phyloP scores from a whole-genome alignment of 2,797 vertebrate genomes.

The Halcyon badia region DNA sequence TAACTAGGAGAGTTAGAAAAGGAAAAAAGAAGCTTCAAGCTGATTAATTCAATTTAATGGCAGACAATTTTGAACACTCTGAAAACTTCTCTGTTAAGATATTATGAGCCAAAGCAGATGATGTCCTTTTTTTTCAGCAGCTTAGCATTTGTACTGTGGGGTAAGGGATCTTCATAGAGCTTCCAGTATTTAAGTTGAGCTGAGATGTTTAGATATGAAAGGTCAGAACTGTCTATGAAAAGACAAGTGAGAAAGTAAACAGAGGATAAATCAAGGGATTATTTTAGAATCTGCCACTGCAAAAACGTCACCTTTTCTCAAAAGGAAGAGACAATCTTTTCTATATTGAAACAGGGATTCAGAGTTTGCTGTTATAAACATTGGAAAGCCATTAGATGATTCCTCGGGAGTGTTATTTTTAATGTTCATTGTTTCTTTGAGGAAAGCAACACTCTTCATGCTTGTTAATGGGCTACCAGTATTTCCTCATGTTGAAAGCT shows the following conservation, averaged over 20 bases:
- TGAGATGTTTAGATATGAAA: constrained; percentile 11
- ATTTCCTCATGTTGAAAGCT: background rate
- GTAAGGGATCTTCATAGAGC: background rate
- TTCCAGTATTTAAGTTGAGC: background rate
- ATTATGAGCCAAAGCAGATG: background rate
- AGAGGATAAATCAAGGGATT: background rate
- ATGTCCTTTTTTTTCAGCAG: background rate
- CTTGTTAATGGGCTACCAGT: background rate
- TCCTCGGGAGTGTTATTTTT: background rate
- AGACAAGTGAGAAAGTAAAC: background rate
- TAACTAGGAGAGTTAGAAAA: background rate
- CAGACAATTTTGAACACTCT: background rate
- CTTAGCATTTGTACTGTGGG: background rate
- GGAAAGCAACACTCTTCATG: background rate
- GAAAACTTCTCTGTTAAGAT: constrained; percentile 7
- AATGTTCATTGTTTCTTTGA: background rate
- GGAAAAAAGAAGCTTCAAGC: background rate
- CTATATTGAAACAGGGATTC: background rate
- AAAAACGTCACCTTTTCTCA: background rate
- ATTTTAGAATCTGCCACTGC: background rate
- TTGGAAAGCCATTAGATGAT: background rate
- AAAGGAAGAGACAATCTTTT: background rate
- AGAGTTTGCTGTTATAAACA: background rate
- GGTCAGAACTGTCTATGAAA: constrained; percentile 6
- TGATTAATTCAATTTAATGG: background rate